These are phyloP conservation scores for Epizoanthus rinbou DNA, from an alignment of 92 coral and sea anemone genomes.

Conservation along the genomic window DNA sequence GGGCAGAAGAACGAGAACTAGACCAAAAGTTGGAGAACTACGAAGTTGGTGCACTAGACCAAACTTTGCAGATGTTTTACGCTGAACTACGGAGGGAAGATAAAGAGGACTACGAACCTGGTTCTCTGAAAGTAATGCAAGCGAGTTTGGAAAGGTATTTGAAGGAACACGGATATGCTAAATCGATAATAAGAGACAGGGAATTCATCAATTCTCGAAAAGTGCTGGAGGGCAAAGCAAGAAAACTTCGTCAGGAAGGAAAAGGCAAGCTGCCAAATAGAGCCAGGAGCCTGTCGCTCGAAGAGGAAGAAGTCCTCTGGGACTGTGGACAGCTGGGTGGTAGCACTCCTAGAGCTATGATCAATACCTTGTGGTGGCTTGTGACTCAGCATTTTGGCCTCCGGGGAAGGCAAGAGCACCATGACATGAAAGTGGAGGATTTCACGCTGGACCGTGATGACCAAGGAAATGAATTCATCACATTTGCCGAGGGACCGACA, in stretches of 20 bases:
- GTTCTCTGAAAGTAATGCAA: constrained; percentile 27
- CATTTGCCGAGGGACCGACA: constrained; percentile 48
- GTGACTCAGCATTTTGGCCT: constrained; percentile 48
- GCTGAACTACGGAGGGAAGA: constrained; percentile 43
- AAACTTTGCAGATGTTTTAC: constrained; percentile 45
- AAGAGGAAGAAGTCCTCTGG: constrained; percentile 47
- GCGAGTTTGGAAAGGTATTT: constrained; percentile 28
- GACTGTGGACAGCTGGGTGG: constrained; percentile 22
- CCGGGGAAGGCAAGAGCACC: constrained; percentile 39
- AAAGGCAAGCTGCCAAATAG: constrained; percentile 35
- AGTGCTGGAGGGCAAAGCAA: constrained; percentile 23
- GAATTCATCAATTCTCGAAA: not conserved
- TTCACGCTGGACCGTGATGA: constrained; percentile 7
- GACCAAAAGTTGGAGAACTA: constrained; percentile 4
- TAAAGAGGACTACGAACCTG: constrained; percentile 45
- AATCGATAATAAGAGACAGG: constrained; percentile 5
- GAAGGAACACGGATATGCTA: not conserved
- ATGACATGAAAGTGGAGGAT: constrained; percentile 37
- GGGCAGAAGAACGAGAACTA: constrained; percentile 37
- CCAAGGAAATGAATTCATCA: constrained; percentile 21
- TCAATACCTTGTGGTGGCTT: constrained; percentile 44
- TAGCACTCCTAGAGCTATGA: constrained; percentile 8
- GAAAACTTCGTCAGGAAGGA: constrained; percentile 13
- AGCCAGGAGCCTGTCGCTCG: constrained; percentile 22
- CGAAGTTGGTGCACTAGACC: constrained; percentile 35